Evolutionary conservation across 1,140 invertebrate species (phyloP), one percentile per base, ranked within the genome.

Genomic region (Wiebesia pumilae): DNA sequence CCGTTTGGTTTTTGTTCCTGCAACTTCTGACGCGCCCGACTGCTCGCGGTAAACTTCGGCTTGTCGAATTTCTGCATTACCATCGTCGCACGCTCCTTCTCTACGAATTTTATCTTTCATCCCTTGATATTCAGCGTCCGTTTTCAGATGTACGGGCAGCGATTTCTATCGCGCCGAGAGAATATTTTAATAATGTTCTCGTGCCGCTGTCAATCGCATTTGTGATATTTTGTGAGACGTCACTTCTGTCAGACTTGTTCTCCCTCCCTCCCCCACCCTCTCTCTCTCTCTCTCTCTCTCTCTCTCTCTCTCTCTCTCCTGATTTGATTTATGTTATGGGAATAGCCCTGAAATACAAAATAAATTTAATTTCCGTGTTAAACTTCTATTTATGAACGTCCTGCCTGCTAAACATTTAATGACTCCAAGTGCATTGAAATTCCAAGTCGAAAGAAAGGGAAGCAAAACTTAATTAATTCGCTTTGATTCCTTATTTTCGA

Each of bases 1-100:
- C 35, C 33, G 51, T 54, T 71, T 40, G 51, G n/a, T 79, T 84
- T 80, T 78, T 69, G 75, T 69, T 69, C 80, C 40, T 75, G 27
- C 43, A 58, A 65, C 83, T 43, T 35, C 9, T n/a, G 54, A 84
- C 27, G 38, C 83, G 10, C 21, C 7, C 38, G 58, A 81, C 21
- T 35, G 14, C 47, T 54, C 40, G n/a, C 27, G 6, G 24, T 19
- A 19, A 30, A 33, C 47, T 54, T 75, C 58, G 65, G 21, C 65
- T 75, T 10, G 30, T 27, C 21, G 38, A n/a, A 7, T 40, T 24
- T 75, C 12, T 19, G 3, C 24, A 35, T 21, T 71, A 38, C n/a
- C 10, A 71, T 30, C 35, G 35, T 24, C n/a, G 19, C 33, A 1
- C 1, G 0, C 10, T n/a, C 24, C 3, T 43, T 24, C 38, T 16